Conservation (phyloP, 1,140 invertebrate species). For the Streblospio benedicti region DNA sequence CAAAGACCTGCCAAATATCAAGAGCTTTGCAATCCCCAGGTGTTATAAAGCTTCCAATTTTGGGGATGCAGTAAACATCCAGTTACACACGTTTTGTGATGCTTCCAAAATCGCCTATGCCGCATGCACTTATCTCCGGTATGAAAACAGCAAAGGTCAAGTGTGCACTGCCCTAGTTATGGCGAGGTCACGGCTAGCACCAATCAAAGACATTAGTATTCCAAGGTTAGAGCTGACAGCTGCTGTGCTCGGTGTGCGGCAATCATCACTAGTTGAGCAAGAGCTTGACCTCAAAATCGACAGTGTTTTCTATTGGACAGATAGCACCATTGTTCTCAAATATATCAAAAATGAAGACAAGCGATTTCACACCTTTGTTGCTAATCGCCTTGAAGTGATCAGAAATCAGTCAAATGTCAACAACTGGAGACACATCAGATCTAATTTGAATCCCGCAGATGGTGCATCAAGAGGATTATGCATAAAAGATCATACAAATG, state of each 20-base stretch:
- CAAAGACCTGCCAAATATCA: too few relatives aligned
- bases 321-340: constrained; percentile 15
- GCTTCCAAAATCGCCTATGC: too few relatives aligned
- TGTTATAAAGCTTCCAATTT: too few relatives aligned
- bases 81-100: too few relatives aligned
- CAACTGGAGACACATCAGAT: constrained; percentile 15
- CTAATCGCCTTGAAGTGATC: constrained; percentile 18
- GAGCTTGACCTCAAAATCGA: not conserved
- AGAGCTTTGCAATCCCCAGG: too few relatives aligned
- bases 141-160: too few relatives aligned
- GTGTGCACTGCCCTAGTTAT: too few relatives aligned
- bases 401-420: constrained; percentile 4
- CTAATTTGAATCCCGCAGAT: constrained; percentile 19
- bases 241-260: constrained; percentile 25
- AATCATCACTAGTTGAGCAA: constrained; percentile 11
- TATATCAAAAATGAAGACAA: constrained; percentile 13
- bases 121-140: too few relatives aligned
- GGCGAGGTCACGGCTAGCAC: too few relatives aligned
- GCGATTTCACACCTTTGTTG: constrained; percentile 21
- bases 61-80: too few relatives aligned
- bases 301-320: constrained; percentile 15
- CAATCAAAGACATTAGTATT: constrained; percentile 23
- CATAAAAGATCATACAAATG: constrained; percentile 6
- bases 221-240: constrained; percentile 30
- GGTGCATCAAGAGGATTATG: constrained; percentile 9